Evolutionary conservation across 2,888 invertebrate genomes (phyloP), one percentile per base, ranked within the genome.

Genomic region (Lucinisca nassula): DNA sequence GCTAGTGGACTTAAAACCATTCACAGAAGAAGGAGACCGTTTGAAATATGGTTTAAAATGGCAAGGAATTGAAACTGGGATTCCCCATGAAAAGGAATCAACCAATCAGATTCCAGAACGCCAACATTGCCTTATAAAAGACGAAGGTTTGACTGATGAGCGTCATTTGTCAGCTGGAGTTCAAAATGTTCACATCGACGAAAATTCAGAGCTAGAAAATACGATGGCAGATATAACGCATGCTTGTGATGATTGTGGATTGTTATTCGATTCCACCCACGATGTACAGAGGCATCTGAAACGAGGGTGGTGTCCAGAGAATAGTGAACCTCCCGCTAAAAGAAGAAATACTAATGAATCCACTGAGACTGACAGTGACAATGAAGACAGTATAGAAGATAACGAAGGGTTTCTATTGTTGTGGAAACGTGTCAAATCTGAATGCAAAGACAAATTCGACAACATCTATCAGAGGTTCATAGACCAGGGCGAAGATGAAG

Each of bases 171-270:
- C 76, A 51, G 37, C 21, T 37, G 76, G 76, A 76, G 49, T 51
- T 51, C 51, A 76, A 76, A 76, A 24, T 49, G 76, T 35, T 76
- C 76, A 76, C 51, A 76, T 76, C 51, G 76, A 51, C 27, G 24
- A n/a, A 45, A 51, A 76, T 32, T 49, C 27, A 12, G 35, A 40
- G 24, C 35, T 72, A 72, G 72, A 37, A 72, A 40, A 58, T 24
- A 38, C 32, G 10, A 77, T 77, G 58, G 77, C 58, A 58, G 77
- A 77, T 30, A 77, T 58, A 35, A 35, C 49, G 3, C 35, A 58
- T n/a, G 32, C 78, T 37, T 84, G 84, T 81, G 81, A 78, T 35
- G 88, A 88, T 70, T 88, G 85, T 73, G 85, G 88, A 32, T n/a
- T 80, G 21, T 35, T 88, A 40, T 82, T 85, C 32, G 85, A 82